phyloP scores from a whole-genome alignment of 2,113 vertebrate species.

The Craseonycteris thonglongyai region DNA sequence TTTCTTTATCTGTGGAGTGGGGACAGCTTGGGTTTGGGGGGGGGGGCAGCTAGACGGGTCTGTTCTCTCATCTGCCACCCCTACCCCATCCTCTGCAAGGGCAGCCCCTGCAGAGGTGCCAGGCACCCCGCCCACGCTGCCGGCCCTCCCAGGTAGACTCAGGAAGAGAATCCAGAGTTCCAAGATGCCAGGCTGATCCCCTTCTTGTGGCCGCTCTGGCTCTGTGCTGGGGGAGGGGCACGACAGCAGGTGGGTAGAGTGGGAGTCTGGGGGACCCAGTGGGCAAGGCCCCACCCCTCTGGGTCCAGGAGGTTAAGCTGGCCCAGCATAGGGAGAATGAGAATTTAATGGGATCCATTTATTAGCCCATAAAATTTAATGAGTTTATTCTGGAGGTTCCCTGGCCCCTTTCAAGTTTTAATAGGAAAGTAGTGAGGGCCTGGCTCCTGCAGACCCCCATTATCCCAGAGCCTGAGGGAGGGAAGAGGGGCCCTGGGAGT shows the following conservation, averaged over 20 bases:
- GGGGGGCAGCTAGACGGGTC: not conserved
- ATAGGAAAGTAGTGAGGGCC: slow-evolving; percentile 80
- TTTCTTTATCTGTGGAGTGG: not conserved
- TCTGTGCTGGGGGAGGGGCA: not conserved
- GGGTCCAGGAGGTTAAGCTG: slow-evolving; percentile 65
- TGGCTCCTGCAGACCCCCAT: slow-evolving; percentile 70
- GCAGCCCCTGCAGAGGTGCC: not conserved
- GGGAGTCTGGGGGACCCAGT: not conserved
- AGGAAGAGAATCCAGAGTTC: not conserved
- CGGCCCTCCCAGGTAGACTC: not conserved
- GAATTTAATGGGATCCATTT: slow-evolving; percentile 86
- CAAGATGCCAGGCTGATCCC: not conserved
- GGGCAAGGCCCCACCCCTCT: not conserved
- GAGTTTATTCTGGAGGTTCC: slow-evolving; percentile 86
- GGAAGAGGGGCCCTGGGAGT: not conserved
- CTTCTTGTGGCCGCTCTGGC: not conserved
- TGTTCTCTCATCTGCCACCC: not conserved
- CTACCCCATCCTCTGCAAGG: not conserved
- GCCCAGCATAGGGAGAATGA: slow-evolving; percentile 79
- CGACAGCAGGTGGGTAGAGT: not conserved
- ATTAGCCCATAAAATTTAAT: slow-evolving; percentile 88
- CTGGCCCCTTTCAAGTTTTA: slow-evolving; percentile 83
- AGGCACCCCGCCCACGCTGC: not conserved
- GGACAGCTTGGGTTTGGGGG: not conserved
- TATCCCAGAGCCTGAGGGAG: slow-evolving; percentile 58